A percentile compares a stretch with the other conserved stretches of the same genome.
phyloP scores from a whole-genome alignment of 1,140 invertebrate genomes.

The Eupristina koningsbergeri region DNA sequence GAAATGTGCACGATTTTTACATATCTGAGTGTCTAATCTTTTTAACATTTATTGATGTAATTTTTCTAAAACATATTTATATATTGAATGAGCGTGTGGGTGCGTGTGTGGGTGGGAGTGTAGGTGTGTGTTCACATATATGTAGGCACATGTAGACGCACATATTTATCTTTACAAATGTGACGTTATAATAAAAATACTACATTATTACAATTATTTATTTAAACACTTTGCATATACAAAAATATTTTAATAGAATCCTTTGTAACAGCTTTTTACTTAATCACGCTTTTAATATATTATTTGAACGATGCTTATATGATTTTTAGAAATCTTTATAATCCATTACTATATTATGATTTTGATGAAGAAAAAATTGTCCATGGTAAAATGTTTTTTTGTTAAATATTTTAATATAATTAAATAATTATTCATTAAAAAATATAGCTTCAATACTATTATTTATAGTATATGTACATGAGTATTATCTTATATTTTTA shows the following conservation, averaged over 20 bases:
- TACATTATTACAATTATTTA: constrained; percentile 36
- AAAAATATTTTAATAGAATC: constrained; percentile 37
- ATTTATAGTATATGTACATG: not conserved
- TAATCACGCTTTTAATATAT: constrained; percentile 39
- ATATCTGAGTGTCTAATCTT: constrained; percentile 20
- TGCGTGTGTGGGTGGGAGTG: too few species aligned
- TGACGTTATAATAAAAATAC: constrained; percentile 47
- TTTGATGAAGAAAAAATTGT: not conserved
- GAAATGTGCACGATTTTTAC: constrained; percentile 36
- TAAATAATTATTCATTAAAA: not conserved
- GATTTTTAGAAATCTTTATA: constrained; percentile 26
- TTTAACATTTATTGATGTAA: constrained; percentile 27
- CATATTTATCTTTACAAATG: constrained; percentile 49
- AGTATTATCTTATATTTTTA: too few species aligned
- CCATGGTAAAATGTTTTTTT: not conserved
- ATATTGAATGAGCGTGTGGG: not conserved
- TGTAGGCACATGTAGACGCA: not conserved
- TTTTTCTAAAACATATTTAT: not conserved
- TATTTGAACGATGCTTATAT: constrained; percentile 26
- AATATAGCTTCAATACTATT: not conserved
- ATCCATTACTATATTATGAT: not conserved
- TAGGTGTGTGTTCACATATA: not conserved
- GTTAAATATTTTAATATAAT: not conserved
- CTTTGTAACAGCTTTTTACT: constrained; percentile 36
- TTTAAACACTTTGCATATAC: constrained; percentile 46